Evolutionary conservation across 2,888 invertebrate species (phyloP).

Genomic region (Tetranychus piercei): DNA sequence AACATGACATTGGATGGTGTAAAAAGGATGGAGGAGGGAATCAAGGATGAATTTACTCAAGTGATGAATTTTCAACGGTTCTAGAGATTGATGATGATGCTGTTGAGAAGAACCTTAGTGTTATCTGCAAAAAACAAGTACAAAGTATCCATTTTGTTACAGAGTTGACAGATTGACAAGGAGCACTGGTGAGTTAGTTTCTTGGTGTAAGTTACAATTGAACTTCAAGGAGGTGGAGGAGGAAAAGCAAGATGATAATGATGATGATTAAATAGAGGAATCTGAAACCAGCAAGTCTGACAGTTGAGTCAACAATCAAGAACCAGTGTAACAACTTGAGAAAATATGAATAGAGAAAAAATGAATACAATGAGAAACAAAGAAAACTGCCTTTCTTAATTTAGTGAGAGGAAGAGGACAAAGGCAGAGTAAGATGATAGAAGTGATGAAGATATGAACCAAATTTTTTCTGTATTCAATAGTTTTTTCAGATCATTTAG

Average conservation of each 20-base stretch:
- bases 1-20: not conserved
- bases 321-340: not conserved
- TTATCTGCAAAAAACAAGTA: not conserved
- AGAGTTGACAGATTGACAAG: not conserved
- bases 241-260: not conserved
- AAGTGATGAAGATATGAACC: no score
- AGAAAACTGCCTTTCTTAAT: no score
- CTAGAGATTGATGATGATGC: not conserved
- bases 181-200: not conserved
- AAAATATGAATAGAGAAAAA: not conserved
- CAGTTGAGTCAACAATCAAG: not conserved
- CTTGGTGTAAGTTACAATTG: not conserved
- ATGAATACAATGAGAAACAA: not conserved
- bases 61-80: not conserved
- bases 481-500: no score
- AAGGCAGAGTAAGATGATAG: no score
- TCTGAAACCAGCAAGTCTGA: not conserved
- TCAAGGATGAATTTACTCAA: not conserved
- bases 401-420: no score
- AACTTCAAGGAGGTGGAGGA: not conserved
- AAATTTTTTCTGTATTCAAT: no score
- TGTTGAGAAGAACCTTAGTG: not conserved
- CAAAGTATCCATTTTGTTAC: not conserved
- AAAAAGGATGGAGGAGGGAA: not conserved
- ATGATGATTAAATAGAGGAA: slow-evolving; percentile 1